Evolutionary conservation across 2,113 vertebrate genomes (phyloP).

Genomic region (Bambusicola thoracicus): DNA sequence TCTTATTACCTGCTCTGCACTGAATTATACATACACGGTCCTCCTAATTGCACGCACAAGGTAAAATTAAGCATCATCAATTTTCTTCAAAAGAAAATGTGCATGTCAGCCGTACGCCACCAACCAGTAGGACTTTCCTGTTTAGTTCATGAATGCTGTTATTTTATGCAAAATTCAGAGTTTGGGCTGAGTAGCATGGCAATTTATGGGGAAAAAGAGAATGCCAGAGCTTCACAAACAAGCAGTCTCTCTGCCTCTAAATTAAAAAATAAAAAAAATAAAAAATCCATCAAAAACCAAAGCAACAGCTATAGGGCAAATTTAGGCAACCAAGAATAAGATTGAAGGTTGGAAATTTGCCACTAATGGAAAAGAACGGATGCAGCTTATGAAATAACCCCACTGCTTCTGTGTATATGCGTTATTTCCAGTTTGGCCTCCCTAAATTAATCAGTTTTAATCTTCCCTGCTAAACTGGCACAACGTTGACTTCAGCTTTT

Average conservation of each 20-base stretch:
- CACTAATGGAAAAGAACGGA: background rate
- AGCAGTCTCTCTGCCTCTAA: background rate
- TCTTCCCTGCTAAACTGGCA: conserved; percentile 58
- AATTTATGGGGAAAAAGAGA: background rate
- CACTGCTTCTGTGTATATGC: conserved; percentile 32
- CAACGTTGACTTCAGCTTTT: conserved; percentile 49
- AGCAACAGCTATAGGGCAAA: background rate
- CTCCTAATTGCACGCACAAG: conserved; percentile 3
- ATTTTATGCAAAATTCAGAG: background rate
- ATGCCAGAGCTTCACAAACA: background rate
- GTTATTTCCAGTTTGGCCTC: conserved; percentile 62
- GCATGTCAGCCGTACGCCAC: background rate
- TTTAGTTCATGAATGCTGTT: background rate
- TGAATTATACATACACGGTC: background rate
- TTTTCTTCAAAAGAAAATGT: background rate
- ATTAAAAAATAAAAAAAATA: background rate
- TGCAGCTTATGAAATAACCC: conserved; percentile 34
- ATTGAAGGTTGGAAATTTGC: conserved; percentile 35
- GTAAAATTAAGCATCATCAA: background rate
- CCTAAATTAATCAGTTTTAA: conserved; percentile 45
- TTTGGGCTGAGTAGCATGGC: background rate
- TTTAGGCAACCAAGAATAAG: conserved; percentile 52
- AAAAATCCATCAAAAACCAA: too few species aligned
- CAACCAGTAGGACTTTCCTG: background rate
- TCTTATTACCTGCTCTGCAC: background rate